These are phyloP conservation scores for Ptychobarbus kaznakovi DNA, from an alignment of 2,797 vertebrate genomes.

Conservation along the genomic window DNA sequence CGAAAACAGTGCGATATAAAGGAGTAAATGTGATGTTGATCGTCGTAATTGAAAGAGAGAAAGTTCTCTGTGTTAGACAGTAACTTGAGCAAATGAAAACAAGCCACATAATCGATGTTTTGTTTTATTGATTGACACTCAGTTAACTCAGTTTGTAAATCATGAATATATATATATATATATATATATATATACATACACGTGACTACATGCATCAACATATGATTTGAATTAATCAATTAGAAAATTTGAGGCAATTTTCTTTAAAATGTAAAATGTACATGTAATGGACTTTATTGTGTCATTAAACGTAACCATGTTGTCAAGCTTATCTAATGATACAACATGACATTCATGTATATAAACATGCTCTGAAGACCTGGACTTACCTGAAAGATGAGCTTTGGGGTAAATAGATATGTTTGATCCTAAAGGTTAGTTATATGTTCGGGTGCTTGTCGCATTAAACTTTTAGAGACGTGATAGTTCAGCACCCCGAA, in stretches of 20 bases:
- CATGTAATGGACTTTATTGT: neutral
- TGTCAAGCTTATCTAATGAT: neutral
- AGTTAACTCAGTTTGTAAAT: neutral
- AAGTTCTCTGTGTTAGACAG: neutral
- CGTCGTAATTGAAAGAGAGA: slow-evolving; percentile 1
- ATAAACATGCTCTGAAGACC: slow-evolving; percentile 1
- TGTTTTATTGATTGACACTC: neutral
- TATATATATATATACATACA: neutral
- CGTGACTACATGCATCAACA: neutral
- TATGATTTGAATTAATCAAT: neutral
- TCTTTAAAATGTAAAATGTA: neutral
- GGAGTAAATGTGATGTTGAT: neutral
- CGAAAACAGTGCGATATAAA: slow-evolving; percentile 1
- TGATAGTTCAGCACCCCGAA: slow-evolving; percentile 50
- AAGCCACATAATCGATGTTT: neutral
- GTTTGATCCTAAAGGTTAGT: slow-evolving; percentile 58
- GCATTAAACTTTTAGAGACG: slow-evolving; percentile 60
- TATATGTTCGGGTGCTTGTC: slow-evolving; percentile 61
- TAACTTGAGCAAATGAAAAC: slow-evolving; percentile 27
- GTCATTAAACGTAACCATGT: neutral
- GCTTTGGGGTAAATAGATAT: slow-evolving; percentile 46
- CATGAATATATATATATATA: neutral
- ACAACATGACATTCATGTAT: neutral
- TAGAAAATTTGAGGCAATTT: neutral
- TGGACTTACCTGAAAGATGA: slow-evolving; percentile 16